Conservation (phyloP, 2,797 vertebrate genomes). For the Leptodactylus fallax region DNA sequence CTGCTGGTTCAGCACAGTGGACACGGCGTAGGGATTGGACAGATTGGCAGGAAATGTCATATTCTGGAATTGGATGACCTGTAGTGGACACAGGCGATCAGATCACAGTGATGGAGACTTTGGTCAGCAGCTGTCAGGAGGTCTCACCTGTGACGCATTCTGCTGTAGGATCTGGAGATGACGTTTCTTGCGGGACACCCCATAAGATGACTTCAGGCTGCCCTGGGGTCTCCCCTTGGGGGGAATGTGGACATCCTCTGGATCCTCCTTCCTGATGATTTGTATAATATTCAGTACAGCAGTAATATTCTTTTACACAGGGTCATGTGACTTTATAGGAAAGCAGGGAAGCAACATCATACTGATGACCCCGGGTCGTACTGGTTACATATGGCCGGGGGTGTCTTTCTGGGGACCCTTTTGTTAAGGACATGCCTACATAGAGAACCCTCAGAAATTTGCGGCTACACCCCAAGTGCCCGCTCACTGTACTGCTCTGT, state of each 20-base stretch:
- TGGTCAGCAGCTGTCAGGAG: not conserved
- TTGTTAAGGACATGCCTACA: no score
- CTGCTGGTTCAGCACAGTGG: constrained; percentile 86
- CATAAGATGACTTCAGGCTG: constrained; percentile 60
- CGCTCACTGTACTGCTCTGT: no score
- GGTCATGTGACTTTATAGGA: not conserved
- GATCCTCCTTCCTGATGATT: not conserved
- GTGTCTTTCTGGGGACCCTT: not conserved
- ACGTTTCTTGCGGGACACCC: constrained; percentile 62
- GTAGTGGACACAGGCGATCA: not conserved
- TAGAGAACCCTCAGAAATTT: no score
- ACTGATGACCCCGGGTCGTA: not conserved
- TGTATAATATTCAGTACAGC: not conserved
- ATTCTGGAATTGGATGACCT: constrained; percentile 75
- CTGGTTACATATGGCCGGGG: not conserved
- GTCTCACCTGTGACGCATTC: not conserved
- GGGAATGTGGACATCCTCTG: not conserved
- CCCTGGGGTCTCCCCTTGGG: not conserved
- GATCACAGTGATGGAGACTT: not conserved
- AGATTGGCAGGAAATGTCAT: constrained; percentile 76
- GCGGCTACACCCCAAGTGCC: no score
- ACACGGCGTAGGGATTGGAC: constrained; percentile 84
- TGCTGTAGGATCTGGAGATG: not conserved
- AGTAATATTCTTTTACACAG: not conserved
- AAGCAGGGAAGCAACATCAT: not conserved